Evolutionary conservation across 1,140 invertebrate species (phyloP), one percentile per base, ranked within the genome.

Genomic region (Drosophila littoralis): DNA sequence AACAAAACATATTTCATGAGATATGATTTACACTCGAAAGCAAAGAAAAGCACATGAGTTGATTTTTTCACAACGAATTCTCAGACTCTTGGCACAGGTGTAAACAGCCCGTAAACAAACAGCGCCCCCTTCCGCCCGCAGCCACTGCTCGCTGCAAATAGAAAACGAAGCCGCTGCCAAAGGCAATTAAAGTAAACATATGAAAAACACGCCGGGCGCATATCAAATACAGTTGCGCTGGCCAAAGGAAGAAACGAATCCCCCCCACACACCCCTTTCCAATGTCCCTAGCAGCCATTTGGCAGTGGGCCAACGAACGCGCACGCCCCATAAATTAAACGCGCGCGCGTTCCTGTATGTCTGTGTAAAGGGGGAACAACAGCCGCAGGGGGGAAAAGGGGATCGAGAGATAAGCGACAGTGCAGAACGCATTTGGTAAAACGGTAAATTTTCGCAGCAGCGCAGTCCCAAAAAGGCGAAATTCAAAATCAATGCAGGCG

Each of bases 311-410:
- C 83, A 88, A 61, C 55, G 55, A 68, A 75, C 65, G 77, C 77
- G 60, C 67, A 88, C 84, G 85, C 80, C 84, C 68, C 80, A 81
- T 88, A 88, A 88, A 88, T 88, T 89, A 90, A 84, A 84, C 66
- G 89, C 75, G 80, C 75, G 77, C 80, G 79, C 81, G 75, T 86
- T 4, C 22, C 22, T 28, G 69, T 67, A 32, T 10, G 58, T 60
- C n/a, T 57, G 60, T 40, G 38, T 76, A 48, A 51, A 12, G 43
- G 28, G n/a, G 10, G 6, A 57, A 36, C 13, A 54, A 6, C 33
- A 54, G 17, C 15, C 1, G 45, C 17, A 28, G 38, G 15, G 5
- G 12, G 17, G 22, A 8, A 10, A 45, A 33, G 10, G 32, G 15
- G 52, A 51, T 45, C 13, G 57, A 55, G 38, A 76, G 43, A 79